Evolutionary conservation across 1,140 invertebrate genomes (phyloP).

Genomic region (Diuraphis noxia): DNA sequence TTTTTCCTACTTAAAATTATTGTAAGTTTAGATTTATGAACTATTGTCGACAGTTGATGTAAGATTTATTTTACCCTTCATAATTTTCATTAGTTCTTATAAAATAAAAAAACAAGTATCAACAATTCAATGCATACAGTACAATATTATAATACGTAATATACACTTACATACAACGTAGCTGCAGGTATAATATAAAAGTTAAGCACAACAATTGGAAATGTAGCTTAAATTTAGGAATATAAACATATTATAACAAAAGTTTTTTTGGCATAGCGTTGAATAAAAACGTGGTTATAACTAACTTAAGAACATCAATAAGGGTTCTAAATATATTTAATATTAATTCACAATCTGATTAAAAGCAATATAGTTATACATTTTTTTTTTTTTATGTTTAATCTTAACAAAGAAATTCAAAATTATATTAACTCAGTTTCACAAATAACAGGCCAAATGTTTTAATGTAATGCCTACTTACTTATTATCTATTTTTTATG

Average conservation of each 20-base stretch:
- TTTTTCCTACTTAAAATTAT: not conserved
- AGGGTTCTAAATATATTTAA: too few species aligned
- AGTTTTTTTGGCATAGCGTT: too few species aligned
- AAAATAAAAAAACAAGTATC: not conserved
- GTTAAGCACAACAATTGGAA: not conserved
- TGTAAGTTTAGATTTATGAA: not conserved
- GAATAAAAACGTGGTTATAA: too few species aligned
- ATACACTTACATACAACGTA: too few species aligned
- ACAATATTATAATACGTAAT: too few species aligned
- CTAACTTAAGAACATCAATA: too few species aligned
- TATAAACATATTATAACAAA: too few species aligned
- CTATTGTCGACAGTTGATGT: not conserved
- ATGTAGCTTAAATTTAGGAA: not conserved
- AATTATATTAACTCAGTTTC: not conserved
- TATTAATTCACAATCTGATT: too few species aligned
- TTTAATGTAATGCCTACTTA: not conserved
- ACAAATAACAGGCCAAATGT: not conserved
- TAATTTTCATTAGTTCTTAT: not conserved
- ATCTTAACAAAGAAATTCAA: too few species aligned
- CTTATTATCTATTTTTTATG: not conserved
- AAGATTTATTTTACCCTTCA: not conserved
- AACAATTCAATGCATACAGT: not conserved
- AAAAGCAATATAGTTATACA: too few species aligned
- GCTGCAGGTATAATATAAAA: too few species aligned
- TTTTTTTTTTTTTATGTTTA: too few species aligned